Evolutionary conservation across 2,888 invertebrate genomes (phyloP).

Genomic region (Syrphus vitripennis): DNA sequence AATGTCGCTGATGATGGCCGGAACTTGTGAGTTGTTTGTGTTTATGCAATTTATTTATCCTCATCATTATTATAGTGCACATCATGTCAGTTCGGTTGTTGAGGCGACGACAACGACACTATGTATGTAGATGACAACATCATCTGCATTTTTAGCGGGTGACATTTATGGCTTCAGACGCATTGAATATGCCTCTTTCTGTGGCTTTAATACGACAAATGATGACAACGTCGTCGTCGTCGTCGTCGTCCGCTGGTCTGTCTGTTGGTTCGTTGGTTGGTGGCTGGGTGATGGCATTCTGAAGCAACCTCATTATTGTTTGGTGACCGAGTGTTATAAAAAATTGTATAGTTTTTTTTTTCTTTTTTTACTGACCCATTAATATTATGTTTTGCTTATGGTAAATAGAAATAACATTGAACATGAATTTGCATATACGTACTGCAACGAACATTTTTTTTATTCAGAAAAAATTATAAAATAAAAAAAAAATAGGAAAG

Average conservation of each 20-base stretch:
- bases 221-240: neutral
- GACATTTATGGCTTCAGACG: conserved; percentile 59
- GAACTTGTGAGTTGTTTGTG: conserved; percentile 67
- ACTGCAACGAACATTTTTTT: neutral
- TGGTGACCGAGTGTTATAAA: conserved; percentile 36
- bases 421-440: conserved; percentile 49
- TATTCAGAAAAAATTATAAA: neutral
- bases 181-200: conserved; percentile 21
- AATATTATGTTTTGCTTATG: conserved; percentile 22
- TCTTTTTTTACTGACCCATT: conserved; percentile 20
- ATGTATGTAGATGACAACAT: conserved; percentile 12
- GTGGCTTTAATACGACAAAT: neutral
- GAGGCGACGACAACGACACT: neutral
- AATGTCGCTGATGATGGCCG: conserved; percentile 46
- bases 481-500: neutral
- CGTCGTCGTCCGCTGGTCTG: neutral
- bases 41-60: conserved; percentile 66
- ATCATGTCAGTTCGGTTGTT: conserved; percentile 27
- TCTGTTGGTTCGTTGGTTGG: neutral
- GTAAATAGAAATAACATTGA: conserved; percentile 56
- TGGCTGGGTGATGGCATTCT: conserved; percentile 8
- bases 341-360: neutral
- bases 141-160: conserved; percentile 26
- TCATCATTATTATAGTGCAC: conserved; percentile 55
- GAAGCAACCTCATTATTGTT: conserved; percentile 25